Conservation (phyloP, 2,113 vertebrate genomes). For the Oxyura jamaicensis region DNA sequence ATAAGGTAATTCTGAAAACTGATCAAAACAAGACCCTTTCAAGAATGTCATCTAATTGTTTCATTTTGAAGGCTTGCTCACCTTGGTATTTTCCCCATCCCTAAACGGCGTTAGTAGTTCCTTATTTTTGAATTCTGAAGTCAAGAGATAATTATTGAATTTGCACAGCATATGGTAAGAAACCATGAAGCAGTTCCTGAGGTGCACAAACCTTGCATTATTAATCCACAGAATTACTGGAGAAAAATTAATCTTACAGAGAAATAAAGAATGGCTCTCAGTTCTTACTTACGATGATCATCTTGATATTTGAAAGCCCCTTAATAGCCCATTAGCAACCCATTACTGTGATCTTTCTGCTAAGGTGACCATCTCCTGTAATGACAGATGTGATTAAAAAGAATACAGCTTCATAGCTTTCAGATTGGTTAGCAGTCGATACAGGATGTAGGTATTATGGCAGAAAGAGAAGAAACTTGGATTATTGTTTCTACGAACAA, state of each 20-base stretch:
- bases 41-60: neutral
- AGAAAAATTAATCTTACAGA: conserved; percentile 34
- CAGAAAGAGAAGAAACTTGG: neutral
- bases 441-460: neutral
- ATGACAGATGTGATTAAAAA: conserved; percentile 31
- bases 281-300: conserved; percentile 15
- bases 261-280: conserved; percentile 42
- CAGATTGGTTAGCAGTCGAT: neutral
- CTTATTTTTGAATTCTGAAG: conserved; percentile 30
- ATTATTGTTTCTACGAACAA: neutral
- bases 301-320: conserved; percentile 34
- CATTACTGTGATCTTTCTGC: neutral
- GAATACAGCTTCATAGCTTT: neutral
- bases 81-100: neutral
- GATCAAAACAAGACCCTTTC: neutral
- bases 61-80: neutral
- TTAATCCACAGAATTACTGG: conserved; percentile 33
- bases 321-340: conserved; percentile 26
- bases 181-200: conserved; percentile 33
- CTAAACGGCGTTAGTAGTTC: neutral
- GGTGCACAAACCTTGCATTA: conserved; percentile 62
- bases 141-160: conserved; percentile 40
- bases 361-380: conserved; percentile 25
- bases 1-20: neutral
- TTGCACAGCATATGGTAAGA: conserved; percentile 55